Conservation (phyloP, 2,113 vertebrate genomes). For the Pampusana beccarii region DNA sequence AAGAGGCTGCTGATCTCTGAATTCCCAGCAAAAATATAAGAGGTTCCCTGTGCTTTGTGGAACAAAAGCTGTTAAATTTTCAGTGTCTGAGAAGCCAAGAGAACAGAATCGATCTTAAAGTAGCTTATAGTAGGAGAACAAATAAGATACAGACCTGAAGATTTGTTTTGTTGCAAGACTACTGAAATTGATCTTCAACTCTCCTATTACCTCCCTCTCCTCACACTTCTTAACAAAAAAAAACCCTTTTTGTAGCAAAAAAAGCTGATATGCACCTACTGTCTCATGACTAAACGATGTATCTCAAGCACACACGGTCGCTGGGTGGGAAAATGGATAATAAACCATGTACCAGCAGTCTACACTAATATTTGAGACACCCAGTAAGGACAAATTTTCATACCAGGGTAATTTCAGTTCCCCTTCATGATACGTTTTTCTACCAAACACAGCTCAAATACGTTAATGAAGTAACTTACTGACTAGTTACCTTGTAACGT, state of each 20-base stretch:
- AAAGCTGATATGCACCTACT: background rate
- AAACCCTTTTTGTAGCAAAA: background rate
- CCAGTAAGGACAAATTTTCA: background rate
- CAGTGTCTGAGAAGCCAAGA: background rate
- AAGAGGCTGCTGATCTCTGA: conserved; percentile 19
- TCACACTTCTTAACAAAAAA: background rate
- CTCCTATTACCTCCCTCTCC: background rate
- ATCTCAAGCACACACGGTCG: background rate
- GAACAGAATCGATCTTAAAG: background rate
- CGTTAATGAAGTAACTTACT: background rate
- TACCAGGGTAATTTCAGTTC: background rate
- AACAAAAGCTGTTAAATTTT: background rate
- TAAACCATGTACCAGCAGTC: background rate
- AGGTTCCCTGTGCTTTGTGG: background rate
- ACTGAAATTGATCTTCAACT: background rate
- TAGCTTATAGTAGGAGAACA: background rate
- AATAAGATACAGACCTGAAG: background rate
- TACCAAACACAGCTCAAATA: background rate
- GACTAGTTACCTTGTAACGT: background rate
- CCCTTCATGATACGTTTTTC: background rate
- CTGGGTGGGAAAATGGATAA: background rate
- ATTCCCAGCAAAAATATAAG: background rate
- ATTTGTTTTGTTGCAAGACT: background rate
- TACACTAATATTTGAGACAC: background rate
- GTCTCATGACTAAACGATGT: background rate